Percentiles rank a stretch among this genome's conserved stretches.
Evolutionary conservation across 2,888 invertebrate genomes (phyloP).

Genomic region (Hirtodrosophila duncani): DNA sequence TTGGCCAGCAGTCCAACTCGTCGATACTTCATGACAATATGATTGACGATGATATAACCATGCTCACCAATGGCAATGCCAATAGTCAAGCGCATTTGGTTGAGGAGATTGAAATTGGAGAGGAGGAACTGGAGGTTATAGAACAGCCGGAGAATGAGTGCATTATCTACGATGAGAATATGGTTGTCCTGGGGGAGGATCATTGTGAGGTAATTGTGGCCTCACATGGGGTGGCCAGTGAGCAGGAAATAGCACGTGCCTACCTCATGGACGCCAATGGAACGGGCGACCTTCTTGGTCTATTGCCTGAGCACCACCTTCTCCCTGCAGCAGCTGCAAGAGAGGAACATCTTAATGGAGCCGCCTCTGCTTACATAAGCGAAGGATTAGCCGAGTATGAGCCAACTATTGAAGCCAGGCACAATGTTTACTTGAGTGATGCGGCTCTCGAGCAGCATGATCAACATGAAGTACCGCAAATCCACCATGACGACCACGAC

Average conservation of each 20-base stretch:
- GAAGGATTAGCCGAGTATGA: constrained; percentile 23
- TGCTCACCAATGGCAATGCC: constrained; percentile 32
- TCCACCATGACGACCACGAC: no score
- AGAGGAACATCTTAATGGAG: constrained; percentile 26
- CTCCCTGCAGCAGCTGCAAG: no score
- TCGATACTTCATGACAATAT: no score
- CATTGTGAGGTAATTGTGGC: constrained; percentile 55
- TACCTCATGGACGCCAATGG: constrained; percentile 35
- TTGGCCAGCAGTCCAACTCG: constrained; percentile 11
- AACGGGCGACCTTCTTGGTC: constrained; percentile 5
- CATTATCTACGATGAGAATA: constrained; percentile 51
- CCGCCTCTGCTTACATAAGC: constrained; percentile 10
- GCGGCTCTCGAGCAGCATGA: constrained; percentile 46
- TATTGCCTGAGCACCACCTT: constrained; percentile 18
- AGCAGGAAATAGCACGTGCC: constrained; percentile 32
- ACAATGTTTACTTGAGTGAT: constrained; percentile 56
- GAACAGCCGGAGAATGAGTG: constrained; percentile 22
- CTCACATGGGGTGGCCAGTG: constrained; percentile 23
- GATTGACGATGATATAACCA: no score
- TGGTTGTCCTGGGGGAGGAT: constrained; percentile 44
- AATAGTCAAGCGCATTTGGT: constrained; percentile 10
- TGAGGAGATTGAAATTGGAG: constrained; percentile 8
- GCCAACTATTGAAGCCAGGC: constrained; percentile 8
- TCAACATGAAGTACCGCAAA: constrained; percentile 11
- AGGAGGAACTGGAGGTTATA: constrained; percentile 12